Percentiles rank a stretch among this genome's conserved stretches.
phyloP scores from a whole-genome alignment of 92 coral and sea anemone genomes.

The Actinernus sp. region DNA sequence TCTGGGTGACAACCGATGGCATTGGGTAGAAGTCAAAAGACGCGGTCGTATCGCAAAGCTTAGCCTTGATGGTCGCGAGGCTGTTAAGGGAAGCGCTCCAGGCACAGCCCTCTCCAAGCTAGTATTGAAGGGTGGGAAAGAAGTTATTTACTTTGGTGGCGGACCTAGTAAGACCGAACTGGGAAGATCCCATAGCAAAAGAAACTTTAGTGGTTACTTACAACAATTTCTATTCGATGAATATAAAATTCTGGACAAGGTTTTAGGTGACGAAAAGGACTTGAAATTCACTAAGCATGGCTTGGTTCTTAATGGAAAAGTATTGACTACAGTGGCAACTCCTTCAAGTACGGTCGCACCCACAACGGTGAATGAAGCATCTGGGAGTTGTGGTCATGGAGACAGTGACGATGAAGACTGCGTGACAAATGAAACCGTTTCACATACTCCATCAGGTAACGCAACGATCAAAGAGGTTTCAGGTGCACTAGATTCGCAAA shows the following conservation, averaged over 20 bases:
- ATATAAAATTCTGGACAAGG: conserved; percentile 58
- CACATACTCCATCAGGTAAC: background rate
- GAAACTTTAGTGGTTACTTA: conserved; percentile 74
- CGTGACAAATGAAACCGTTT: conserved; percentile 11
- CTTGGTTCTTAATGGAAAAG: conserved; percentile 52
- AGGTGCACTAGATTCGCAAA: no score
- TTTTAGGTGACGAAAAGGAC: conserved; percentile 38
- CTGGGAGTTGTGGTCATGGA: conserved; percentile 23
- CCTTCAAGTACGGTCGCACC: conserved; percentile 11
- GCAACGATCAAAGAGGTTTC: no score
- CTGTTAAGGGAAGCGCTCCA: conserved; percentile 16
- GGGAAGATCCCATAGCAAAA: conserved; percentile 39
- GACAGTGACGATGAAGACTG: conserved; percentile 63
- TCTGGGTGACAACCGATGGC: conserved; percentile 58
- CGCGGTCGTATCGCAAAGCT: conserved; percentile 33
- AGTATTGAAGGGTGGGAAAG: conserved; percentile 14
- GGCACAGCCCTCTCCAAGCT: conserved; percentile 25
- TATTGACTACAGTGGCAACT: conserved; percentile 9
- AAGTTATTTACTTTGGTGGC: conserved; percentile 63
- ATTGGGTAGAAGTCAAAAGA: conserved; percentile 65
- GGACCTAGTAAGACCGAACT: conserved; percentile 51
- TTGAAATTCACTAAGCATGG: conserved; percentile 65
- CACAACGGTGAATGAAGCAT: conserved; percentile 3
- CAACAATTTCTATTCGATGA: conserved; percentile 75
- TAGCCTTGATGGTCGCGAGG: conserved; percentile 34